phyloP scores from a whole-genome alignment of 1,140 invertebrate genomes.

The Caenorhabditis inopinata region DNA sequence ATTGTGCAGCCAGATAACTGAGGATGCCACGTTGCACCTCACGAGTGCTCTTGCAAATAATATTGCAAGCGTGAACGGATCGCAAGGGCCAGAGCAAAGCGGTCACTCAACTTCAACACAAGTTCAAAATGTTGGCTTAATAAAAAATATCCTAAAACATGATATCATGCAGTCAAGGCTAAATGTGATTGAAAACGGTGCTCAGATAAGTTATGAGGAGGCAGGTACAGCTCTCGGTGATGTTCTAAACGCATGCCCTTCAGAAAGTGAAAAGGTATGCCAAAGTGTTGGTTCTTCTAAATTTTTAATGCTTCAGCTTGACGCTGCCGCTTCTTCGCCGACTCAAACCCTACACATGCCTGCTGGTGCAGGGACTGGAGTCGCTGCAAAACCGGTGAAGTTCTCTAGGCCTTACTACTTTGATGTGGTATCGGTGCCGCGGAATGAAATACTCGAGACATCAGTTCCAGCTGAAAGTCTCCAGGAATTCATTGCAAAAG shows the following conservation, averaged over 20 bases:
- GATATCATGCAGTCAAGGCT: not conserved
- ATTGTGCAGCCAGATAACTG: not conserved
- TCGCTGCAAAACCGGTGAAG: not conserved
- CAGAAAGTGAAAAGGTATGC: not conserved
- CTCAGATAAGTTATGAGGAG: not conserved
- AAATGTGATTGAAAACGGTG: not conserved
- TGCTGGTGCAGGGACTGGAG: not conserved
- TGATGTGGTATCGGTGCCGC: not conserved
- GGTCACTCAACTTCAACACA: not conserved
- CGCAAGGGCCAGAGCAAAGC: not conserved
- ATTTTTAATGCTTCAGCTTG: too few species aligned
- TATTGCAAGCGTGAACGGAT: not conserved
- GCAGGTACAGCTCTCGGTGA: not conserved
- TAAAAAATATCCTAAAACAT: not conserved
- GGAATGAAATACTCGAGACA: not conserved
- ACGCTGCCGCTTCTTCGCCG: too few species aligned
- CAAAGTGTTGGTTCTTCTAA: too few species aligned
- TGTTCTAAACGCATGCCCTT: constrained; percentile 3
- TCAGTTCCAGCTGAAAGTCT: not conserved
- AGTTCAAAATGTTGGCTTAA: not conserved
- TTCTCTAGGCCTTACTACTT: not conserved
- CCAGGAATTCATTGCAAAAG: not conserved
- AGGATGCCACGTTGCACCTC: not conserved
- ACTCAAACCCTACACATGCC: not conserved
- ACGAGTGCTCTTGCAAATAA: not conserved